Base-by-base conservation (phyloP, 2,797 vertebrate species). In the Erithacus rubecula region DNA sequence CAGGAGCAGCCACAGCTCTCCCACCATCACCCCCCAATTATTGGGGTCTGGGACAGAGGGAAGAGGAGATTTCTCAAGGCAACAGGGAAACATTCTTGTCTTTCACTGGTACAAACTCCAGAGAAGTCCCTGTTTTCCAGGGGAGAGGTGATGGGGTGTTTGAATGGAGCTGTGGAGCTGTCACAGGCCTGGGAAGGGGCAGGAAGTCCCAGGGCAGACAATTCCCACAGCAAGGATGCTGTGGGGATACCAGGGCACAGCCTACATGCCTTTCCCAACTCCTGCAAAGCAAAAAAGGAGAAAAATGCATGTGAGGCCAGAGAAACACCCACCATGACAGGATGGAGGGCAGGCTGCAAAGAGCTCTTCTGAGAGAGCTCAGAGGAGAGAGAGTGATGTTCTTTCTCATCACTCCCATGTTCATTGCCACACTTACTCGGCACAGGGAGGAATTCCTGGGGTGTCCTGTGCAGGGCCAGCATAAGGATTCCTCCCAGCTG, bases 201-300 rank as follows among this genome's bases (percentile, higher is more conserved):
- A 70, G 51, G 19, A 52, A n/a, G 3, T 11, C n/a, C 71, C 53
- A 44, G 44, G 27, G 22, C 22, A 67, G 53, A 44, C 37, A 75
- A 52, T 34, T 90, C 23, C 65, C 12, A 4, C 22, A 16, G 56
- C 51, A 58, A 22, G 39, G 43, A 15, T 20, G 10, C 29, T 0
- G 0, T 39, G 41, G 24, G 55, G 36, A 62, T 41, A 44, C 39
- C 47, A 41, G 71, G 17, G 29, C 1, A 4, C 0, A 0, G 44
- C 79, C 58, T 44, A 32, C 12, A 3, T 9, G 16, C 16, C 63
- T 74, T 65, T 75, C 32, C 62, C 51, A 80, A 41, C 16, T 39
- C 21, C 7, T 55, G 13, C 4, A 5, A 47, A 64, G 56, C 20
- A 51, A 67, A 79, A 81, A 36, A 79, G 21, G 7, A 49, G 23